These are phyloP conservation scores for Agrotis segetum DNA, from an alignment of 2,888 invertebrate genomes.

Conservation along the genomic window DNA sequence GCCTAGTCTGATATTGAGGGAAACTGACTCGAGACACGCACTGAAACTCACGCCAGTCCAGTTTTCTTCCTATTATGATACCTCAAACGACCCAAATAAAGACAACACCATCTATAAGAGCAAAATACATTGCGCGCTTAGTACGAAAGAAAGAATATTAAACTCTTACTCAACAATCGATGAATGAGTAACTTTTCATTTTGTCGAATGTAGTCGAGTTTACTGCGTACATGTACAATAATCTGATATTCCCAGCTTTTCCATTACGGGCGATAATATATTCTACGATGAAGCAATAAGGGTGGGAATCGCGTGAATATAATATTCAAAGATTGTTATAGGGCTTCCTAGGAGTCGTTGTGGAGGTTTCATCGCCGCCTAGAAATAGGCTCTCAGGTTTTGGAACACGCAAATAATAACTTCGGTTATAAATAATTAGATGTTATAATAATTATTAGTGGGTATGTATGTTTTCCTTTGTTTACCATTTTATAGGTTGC, in stretches of 20 bases:
- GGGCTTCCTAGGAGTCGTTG: conserved; percentile 79
- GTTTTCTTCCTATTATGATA: conserved; percentile 67
- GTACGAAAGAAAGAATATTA: background rate
- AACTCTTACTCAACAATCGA: conserved; percentile 13
- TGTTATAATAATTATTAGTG: conserved; percentile 3
- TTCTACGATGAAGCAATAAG: conserved; percentile 69
- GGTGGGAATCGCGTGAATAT: conserved; percentile 67
- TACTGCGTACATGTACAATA: conserved; percentile 72
- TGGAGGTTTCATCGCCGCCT: conserved; percentile 80
- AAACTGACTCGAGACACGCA: conserved; percentile 88
- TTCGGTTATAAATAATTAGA: conserved; percentile 45
- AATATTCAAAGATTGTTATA: conserved; percentile 71
- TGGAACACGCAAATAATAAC: conserved; percentile 58
- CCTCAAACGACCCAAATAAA: conserved; percentile 44
- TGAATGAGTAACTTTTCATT: conserved; percentile 39
- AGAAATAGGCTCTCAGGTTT: conserved; percentile 69
- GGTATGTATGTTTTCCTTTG: background rate
- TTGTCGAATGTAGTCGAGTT: conserved; percentile 46
- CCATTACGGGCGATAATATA: conserved; percentile 69
- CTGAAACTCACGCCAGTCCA: conserved; percentile 86
- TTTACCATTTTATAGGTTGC: background rate
- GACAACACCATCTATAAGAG: conserved; percentile 15
- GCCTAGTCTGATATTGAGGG: conserved; percentile 82
- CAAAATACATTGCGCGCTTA: conserved; percentile 26
- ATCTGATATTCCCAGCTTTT: conserved; percentile 66